phyloP scores from a whole-genome alignment of 2,888 invertebrate genomes.

The Cataglyphis albicans region DNA sequence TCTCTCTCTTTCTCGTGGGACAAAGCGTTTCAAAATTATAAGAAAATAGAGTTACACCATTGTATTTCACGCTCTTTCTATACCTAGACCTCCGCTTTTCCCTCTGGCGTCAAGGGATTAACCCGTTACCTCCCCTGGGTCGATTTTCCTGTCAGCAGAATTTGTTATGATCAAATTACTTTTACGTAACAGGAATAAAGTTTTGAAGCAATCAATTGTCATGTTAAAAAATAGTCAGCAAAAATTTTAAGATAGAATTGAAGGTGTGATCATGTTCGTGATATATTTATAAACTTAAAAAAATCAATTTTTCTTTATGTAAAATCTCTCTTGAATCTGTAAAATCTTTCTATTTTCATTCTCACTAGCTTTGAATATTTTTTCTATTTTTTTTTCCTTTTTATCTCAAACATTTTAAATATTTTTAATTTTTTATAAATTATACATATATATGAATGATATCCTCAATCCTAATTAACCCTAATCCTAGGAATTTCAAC shows the following conservation, averaged over 20 bases:
- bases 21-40: neutral
- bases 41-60: constrained; percentile 2
- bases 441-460: neutral
- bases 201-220: neutral
- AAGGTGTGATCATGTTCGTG: neutral
- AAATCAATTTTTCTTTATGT: neutral
- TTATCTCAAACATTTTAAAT: neutral
- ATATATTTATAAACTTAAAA: neutral
- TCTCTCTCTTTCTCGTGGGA: neutral
- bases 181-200: neutral
- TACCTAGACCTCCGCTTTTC: neutral
- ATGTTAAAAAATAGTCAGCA: neutral
- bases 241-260: neutral
- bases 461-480: constrained; percentile 17
- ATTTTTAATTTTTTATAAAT: constrained; percentile 1
- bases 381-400: too few relatives aligned
- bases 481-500: neutral
- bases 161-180: constrained; percentile 16
- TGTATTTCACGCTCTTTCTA: neutral
- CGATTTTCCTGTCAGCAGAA: constrained; percentile 12
- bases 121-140: neutral
- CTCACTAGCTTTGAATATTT: neutral
- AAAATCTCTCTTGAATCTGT: neutral
- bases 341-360: neutral
- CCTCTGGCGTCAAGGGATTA: constrained; percentile 15